phyloP scores from a whole-genome alignment of 2,797 vertebrate genomes.

The Bradypodion ventrale region DNA sequence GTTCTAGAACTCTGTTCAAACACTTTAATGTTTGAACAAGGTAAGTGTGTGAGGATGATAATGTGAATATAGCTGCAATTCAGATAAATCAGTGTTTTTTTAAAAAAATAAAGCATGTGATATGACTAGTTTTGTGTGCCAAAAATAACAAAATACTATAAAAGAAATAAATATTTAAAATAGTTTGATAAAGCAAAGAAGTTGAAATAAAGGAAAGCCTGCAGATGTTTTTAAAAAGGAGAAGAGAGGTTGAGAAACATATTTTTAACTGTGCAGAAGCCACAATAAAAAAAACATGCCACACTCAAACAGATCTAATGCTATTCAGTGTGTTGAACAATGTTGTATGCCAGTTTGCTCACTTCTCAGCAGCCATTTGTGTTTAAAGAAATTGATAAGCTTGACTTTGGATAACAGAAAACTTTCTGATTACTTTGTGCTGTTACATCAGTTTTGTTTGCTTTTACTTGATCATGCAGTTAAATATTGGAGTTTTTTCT shows the following conservation, averaged over 20 bases:
- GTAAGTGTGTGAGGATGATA: no score
- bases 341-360: neutral
- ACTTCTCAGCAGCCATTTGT: neutral
- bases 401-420: neutral
- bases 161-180: neutral
- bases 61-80: no score
- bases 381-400: neutral
- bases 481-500: slow-evolving; percentile 43
- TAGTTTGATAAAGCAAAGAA: neutral
- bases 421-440: neutral
- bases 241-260: neutral
- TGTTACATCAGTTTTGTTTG: slow-evolving; percentile 25
- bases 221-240: neutral
- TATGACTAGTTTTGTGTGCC: neutral
- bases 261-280: neutral
- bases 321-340: neutral
- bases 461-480: slow-evolving; percentile 30
- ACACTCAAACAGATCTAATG: neutral
- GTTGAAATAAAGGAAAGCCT: neutral
- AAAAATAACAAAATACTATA: neutral
- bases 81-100: no score
- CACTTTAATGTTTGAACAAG: no score
- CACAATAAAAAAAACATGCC: neutral
- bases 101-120: no score
- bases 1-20: no score